Conservation (phyloP, 2,113 vertebrate species). For the Boulengeromyrus knoepffleri region DNA sequence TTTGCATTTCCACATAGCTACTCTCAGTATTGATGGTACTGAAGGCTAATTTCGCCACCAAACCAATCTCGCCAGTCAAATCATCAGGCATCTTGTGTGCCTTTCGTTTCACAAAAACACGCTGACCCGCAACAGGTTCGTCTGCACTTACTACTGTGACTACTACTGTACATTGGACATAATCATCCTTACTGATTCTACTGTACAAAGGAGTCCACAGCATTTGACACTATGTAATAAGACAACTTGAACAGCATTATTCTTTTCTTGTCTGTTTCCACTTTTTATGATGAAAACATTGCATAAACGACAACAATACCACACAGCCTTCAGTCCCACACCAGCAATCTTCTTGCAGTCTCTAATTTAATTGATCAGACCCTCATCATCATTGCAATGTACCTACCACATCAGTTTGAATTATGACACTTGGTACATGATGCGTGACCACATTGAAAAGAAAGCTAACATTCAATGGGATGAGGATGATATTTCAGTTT, state of each 20-base stretch:
- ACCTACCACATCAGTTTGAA: background rate
- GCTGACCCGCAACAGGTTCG: background rate
- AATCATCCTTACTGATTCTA: background rate
- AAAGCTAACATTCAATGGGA: background rate
- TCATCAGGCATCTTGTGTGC: background rate
- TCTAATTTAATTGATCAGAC: background rate
- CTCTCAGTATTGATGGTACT: background rate
- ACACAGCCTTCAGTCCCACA: background rate
- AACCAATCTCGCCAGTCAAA: background rate
- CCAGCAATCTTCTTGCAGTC: background rate
- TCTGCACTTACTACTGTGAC: background rate
- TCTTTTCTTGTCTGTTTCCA: background rate
- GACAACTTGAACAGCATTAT: background rate
- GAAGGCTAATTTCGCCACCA: background rate
- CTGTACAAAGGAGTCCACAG: background rate
- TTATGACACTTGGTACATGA: background rate
- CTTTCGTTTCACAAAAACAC: background rate
- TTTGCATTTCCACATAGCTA: background rate
- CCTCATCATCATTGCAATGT: background rate
- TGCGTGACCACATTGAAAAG: background rate
- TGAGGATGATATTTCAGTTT: background rate
- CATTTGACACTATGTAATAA: constrained; percentile 6
- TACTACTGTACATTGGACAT: background rate
- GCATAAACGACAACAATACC: background rate
- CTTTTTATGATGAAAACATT: background rate